Base-by-base conservation (phyloP, 2,888 invertebrate genomes). In the Syrphus vitripennis region DNA sequence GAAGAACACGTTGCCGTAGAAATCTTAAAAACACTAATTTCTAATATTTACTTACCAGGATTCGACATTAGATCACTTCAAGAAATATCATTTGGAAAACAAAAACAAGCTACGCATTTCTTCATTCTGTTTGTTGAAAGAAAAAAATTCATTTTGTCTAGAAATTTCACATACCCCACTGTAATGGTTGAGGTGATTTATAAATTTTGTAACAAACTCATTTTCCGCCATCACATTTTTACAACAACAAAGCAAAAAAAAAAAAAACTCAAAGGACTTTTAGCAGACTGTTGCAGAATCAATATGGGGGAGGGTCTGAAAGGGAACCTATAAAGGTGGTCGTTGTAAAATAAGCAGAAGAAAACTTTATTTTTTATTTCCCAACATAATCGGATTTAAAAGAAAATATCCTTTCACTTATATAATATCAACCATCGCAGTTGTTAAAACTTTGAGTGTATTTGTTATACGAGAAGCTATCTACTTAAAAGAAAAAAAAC, bases 401-500 rank as follows among this genome's bases (percentile, higher is more conserved):
- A 83, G 77, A 83, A 72, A 79, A 79, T 79, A 79, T 74, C 70
- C 79, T 83, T 78, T 79, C 57, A 78, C 79, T 83, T 83, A 75
- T 79, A 48, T 3, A 21, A 34, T 34, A 77, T 72, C 50, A 53
- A 74, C 67, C 61, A 57, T 31, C 45, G n/a, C n/a, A 48, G 26
- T 37, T 16, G 9, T 37, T n/a, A 59, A 70, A 37, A 14, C 2
- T 40, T 16, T 50, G 21, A 26, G 16, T 65, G 50, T 53, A 70
- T 55, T 31, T 53, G 48, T 29, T 9, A n/a, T 37, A 14, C n/a
- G n/a, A n/a, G n/a, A n/a, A n/a, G n/a, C n/a, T n/a, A n/a, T n/a
- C 21, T 21, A 42, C 31, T 53, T n/a, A 10, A 6, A 29, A 71
- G 34, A 24, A 50, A 24, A 10, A n/a, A 9, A 7, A 16, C 31